phyloP scores from a whole-genome alignment of 2,113 vertebrate species.

The Oceanodroma tethys region DNA sequence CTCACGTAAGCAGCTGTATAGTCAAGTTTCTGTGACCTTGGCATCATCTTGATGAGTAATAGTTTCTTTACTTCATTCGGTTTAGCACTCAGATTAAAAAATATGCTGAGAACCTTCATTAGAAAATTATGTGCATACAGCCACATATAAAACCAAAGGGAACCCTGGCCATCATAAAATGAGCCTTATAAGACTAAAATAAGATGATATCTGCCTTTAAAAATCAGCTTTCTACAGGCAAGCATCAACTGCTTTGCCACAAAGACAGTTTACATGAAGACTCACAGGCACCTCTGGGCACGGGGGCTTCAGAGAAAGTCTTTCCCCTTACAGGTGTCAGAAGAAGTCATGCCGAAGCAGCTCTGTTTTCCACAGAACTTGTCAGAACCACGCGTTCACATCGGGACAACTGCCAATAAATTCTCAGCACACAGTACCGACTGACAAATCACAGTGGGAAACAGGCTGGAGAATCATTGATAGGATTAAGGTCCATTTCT shows the following conservation, averaged over 20 bases:
- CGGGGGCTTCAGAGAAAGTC: not conserved
- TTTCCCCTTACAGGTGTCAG: not conserved
- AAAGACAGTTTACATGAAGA: not conserved
- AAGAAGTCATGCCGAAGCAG: not conserved
- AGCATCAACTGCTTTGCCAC: not conserved
- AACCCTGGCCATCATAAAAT: not conserved
- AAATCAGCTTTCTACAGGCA: not conserved
- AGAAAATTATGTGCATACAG: not conserved
- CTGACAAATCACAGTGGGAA: not conserved
- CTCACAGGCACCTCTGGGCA: not conserved
- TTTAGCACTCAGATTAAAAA: not conserved
- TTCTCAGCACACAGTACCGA: not conserved
- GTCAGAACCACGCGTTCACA: not conserved
- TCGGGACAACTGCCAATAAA: not conserved
- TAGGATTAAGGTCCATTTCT: not conserved
- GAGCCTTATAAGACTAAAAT: not conserved
- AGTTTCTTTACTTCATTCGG: not conserved
- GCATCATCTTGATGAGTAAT: not conserved
- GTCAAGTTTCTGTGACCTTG: not conserved
- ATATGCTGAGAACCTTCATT: not conserved
- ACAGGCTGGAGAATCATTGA: not conserved
- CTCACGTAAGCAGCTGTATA: not conserved
- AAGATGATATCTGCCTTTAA: not conserved
- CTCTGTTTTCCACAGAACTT: not conserved
- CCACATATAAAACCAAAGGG: not conserved